Evolutionary conservation across 2,888 invertebrate genomes (phyloP).

Genomic region (Leptothorax acervorum): DNA sequence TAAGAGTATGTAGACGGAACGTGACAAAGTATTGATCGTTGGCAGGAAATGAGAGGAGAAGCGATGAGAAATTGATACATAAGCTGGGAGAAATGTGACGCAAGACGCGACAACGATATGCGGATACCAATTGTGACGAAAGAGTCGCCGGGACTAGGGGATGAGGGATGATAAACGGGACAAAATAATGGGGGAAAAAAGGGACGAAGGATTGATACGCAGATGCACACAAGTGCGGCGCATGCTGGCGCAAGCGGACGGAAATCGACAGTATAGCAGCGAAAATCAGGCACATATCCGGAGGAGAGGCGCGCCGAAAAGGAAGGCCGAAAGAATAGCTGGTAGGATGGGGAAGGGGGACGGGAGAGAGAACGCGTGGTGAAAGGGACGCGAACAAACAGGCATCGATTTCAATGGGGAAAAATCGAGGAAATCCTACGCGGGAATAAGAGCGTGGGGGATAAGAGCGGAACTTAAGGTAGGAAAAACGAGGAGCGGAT

Average conservation of each 20-base stretch:
- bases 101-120: slow-evolving; percentile 22
- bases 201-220: slow-evolving; percentile 31
- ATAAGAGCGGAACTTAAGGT: slow-evolving; percentile 49
- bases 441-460: slow-evolving; percentile 37
- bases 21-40: slow-evolving; percentile 50
- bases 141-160: background rate
- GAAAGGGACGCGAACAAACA: slow-evolving; percentile 50
- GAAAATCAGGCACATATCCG: slow-evolving; percentile 52
- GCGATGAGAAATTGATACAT: slow-evolving; percentile 49
- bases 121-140: slow-evolving; percentile 41
- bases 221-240: slow-evolving; percentile 40
- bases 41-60: slow-evolving; percentile 24
- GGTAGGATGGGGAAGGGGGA: slow-evolving; percentile 21
- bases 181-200: slow-evolving; percentile 32
- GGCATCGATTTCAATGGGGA: slow-evolving; percentile 52
- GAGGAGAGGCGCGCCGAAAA: slow-evolving; percentile 28
- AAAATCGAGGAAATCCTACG: slow-evolving; percentile 28
- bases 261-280: slow-evolving; percentile 53
- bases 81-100: slow-evolving; percentile 25
- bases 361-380: slow-evolving; percentile 28
- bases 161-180: slow-evolving; percentile 37
- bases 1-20: slow-evolving; percentile 13
- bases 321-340: slow-evolving; percentile 25
- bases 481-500: slow-evolving; percentile 50
- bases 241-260: slow-evolving; percentile 28